Percentiles rank a stretch among this genome's conserved stretches.
These are phyloP conservation scores for Mastomys coucha DNA, from an alignment of 2,113 vertebrate species.

Conservation along the genomic window DNA sequence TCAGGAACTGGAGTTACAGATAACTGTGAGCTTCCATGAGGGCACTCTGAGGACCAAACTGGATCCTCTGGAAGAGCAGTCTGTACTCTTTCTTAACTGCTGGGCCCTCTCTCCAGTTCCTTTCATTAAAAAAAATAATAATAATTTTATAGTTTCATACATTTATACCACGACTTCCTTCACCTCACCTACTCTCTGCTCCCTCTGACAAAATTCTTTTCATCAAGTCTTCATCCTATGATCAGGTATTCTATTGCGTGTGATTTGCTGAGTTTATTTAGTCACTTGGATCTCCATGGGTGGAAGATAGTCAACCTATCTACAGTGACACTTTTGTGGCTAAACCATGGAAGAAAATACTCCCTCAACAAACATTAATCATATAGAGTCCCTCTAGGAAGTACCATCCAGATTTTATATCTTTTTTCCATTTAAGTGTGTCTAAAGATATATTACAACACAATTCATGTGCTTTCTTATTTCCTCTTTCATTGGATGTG, in stretches of 20 bases:
- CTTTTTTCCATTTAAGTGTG: background rate
- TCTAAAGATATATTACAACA: background rate
- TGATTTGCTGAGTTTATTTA: background rate
- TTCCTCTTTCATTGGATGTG: fast-evolving
- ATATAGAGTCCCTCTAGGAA: too few species aligned
- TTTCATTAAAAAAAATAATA: background rate
- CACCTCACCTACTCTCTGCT: too few species aligned
- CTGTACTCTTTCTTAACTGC: background rate
- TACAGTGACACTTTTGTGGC: background rate
- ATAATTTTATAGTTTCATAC: background rate
- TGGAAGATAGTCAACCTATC: background rate
- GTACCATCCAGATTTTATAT: background rate
- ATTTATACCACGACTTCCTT: background rate
- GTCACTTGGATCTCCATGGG: background rate
- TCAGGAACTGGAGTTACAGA: background rate
- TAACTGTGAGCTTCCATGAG: background rate
- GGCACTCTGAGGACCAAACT: fast-evolving
- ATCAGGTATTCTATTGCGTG: too few species aligned
- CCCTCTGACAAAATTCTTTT: background rate
- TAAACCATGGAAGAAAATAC: background rate
- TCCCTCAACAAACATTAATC: background rate
- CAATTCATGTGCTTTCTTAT: background rate
- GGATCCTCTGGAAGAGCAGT: background rate
- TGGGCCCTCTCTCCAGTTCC: background rate
- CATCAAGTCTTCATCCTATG: background rate